phyloP scores from a whole-genome alignment of 1,140 invertebrate species.

The Chrysomallon squamiferum region DNA sequence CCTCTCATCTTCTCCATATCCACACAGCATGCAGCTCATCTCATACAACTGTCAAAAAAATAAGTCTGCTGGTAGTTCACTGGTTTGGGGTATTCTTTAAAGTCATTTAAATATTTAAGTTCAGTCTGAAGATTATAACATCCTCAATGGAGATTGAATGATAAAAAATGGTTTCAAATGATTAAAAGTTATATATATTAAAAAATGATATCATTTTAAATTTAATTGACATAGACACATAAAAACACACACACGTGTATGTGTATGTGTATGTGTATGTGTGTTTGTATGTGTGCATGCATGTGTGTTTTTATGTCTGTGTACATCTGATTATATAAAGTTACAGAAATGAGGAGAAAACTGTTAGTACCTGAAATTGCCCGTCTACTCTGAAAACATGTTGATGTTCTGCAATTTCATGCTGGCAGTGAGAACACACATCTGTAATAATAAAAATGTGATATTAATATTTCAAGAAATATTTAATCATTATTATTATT shows the following conservation, averaged over 20 bases:
- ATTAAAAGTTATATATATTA: no score
- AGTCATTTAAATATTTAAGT: not conserved
- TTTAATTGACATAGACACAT: no score
- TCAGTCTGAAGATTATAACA: not conserved
- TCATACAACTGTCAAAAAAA: conserved; percentile 35
- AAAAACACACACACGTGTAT: no score
- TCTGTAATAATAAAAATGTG: conserved; percentile 11
- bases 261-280: no score
- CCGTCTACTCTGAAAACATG: conserved; percentile 19
- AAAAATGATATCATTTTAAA: no score
- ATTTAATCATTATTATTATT: no score
- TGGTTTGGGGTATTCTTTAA: not conserved
- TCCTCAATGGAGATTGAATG: not conserved
- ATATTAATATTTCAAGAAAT: not conserved
- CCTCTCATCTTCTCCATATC: conserved; percentile 30
- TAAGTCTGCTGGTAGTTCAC: not conserved
- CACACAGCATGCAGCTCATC: conserved; percentile 41
- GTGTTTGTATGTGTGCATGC: no score
- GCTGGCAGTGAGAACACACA: conserved; percentile 19
- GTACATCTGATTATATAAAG: no score
- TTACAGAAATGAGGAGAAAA: no score
- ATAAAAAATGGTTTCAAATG: not conserved
- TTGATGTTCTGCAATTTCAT: conserved; percentile 22
- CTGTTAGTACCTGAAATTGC: conserved; percentile 15
- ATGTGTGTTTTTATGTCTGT: no score